A percentile compares a stretch with the other conserved stretches of the same genome.
Conservation (phyloP, 2,113 vertebrate genomes). For the Sminthopsis crassicaudata region DNA sequence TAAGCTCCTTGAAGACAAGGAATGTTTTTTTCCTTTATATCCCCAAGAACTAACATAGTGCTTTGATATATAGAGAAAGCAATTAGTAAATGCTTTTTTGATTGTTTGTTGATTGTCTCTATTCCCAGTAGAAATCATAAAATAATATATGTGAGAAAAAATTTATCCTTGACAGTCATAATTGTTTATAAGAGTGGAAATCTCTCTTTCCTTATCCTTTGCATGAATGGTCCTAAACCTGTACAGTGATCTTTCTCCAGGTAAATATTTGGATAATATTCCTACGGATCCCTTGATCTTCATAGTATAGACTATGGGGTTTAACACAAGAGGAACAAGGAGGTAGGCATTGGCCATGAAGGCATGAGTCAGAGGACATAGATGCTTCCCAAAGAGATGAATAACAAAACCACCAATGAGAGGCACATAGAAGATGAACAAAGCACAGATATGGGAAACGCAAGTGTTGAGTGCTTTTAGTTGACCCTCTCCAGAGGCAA, state of each 20-base stretch:
- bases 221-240: neutral
- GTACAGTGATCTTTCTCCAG: conserved; percentile 44
- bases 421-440: conserved; percentile 66
- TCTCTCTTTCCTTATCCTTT: neutral
- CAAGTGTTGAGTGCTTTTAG: conserved; percentile 73
- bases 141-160: conserved; percentile 15
- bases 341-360: conserved; percentile 68
- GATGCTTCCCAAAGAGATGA: conserved; percentile 64
- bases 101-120: neutral
- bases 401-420: conserved; percentile 62
- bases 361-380: conserved; percentile 58
- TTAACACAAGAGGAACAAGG: conserved; percentile 64
- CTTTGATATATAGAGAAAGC: neutral
- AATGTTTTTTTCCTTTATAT: neutral
- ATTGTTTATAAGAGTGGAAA: conserved; percentile 25
- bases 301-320: conserved; percentile 66
- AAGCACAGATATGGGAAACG: conserved; percentile 66
- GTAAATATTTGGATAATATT: conserved; percentile 63
- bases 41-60: neutral
- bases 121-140: conserved; percentile 31
- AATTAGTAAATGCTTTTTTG: neutral
- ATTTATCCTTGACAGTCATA: conserved; percentile 41
- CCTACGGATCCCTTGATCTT: conserved; percentile 69
- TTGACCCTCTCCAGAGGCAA: conserved; percentile 49
- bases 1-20: neutral